Conservation (phyloP, 1,140 invertebrate genomes). For the Bombus huntii region DNA sequence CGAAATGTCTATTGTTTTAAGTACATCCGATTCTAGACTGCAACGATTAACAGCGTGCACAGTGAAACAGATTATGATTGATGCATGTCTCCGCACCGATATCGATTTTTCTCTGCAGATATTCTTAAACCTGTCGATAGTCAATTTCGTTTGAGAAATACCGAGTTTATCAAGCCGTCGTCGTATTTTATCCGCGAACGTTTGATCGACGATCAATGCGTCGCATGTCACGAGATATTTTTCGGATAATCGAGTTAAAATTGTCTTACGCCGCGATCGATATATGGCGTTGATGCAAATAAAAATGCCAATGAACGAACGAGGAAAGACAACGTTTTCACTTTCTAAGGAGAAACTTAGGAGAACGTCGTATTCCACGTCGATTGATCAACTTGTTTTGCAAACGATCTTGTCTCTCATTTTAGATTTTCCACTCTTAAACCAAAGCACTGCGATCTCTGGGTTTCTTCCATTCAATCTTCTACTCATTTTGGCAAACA, state of each 20-base stretch:
- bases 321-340: not conserved
- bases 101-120: slow-evolving; percentile 29
- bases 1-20: slow-evolving; percentile 25
- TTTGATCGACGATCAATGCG: not conserved
- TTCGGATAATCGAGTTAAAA: not conserved
- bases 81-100: slow-evolving; percentile 29
- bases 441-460: no score
- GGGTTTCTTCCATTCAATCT: no score
- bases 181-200: slow-evolving; percentile 23
- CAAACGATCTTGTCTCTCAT: no score
- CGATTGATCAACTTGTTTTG: no score
- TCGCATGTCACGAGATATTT: not conserved
- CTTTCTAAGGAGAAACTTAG: not conserved
- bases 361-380: no score
- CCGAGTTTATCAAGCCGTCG: slow-evolving; percentile 6
- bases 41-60: slow-evolving; percentile 35
- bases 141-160: slow-evolving; percentile 51
- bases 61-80: slow-evolving; percentile 57
- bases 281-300: not conserved
- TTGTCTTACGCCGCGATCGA: no score
- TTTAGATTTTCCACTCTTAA: no score
- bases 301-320: not conserved
- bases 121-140: slow-evolving; percentile 44
- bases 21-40: not conserved
- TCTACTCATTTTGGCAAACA: no score